Conservation (phyloP, 2,113 vertebrate species). For the Genyomyrus donnyi region DNA sequence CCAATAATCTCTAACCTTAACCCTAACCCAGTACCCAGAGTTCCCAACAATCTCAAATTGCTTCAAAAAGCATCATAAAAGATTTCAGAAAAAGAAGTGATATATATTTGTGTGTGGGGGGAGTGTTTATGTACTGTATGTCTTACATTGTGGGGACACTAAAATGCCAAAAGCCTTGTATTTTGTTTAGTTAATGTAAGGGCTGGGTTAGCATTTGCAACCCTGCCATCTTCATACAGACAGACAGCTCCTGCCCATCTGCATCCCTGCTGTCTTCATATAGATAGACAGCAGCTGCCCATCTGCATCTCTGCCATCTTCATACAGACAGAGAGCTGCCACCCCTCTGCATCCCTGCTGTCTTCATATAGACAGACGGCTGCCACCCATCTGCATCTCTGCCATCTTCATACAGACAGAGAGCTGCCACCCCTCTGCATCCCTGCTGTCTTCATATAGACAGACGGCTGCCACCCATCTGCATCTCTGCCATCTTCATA, state of each 20-base stretch:
- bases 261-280: neutral
- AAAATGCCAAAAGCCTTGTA: neutral
- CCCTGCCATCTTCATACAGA: neutral
- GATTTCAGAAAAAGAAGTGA: neutral
- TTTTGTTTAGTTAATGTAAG: no score
- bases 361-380: neutral
- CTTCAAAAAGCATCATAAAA: neutral
- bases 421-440: neutral
- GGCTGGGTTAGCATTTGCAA: neutral
- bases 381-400: neutral
- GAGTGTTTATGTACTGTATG: neutral
- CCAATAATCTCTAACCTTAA: neutral
- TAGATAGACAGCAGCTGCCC: neutral
- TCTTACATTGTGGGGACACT: neutral
- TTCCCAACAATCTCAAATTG: neutral
- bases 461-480: neutral
- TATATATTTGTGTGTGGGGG: neutral
- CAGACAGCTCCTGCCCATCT: neutral
- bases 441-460: neutral
- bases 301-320: neutral
- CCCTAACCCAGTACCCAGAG: neutral
- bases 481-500: neutral
- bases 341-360: neutral
- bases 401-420: neutral
- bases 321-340: neutral